Evolutionary conservation across 1,140 invertebrate genomes (phyloP).

Genomic region (Plectus sambesii): DNA sequence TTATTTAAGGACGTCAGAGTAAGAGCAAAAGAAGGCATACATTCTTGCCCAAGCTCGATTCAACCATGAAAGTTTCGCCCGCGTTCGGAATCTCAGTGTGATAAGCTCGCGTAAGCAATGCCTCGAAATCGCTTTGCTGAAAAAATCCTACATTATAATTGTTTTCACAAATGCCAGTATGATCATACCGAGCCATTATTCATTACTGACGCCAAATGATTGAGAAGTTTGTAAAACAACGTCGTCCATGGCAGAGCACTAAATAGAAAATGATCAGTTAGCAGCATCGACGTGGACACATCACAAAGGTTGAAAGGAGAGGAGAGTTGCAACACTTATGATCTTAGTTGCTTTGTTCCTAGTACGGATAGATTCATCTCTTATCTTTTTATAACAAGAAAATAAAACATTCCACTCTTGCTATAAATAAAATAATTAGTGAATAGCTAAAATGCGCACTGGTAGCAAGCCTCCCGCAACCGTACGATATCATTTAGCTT

Average conservation of each 20-base stretch:
- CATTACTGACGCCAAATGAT: conserved; percentile 32
- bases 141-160: conserved; percentile 8
- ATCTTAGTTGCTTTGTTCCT: too few relatives aligned
- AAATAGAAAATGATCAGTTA: conserved; percentile 7
- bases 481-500: too few relatives aligned
- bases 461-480: too few relatives aligned
- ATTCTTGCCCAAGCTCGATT: conserved; percentile 6
- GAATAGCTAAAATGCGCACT: too few relatives aligned
- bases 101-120: conserved; percentile 32
- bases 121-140: conserved; percentile 25
- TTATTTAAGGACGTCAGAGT: neutral
- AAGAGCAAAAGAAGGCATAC: neutral
- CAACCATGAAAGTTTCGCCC: conserved; percentile 22
- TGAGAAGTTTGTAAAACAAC: conserved; percentile 40
- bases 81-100: conserved; percentile 35
- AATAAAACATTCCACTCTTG: too few relatives aligned
- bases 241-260: conserved; percentile 34
- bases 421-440: too few relatives aligned
- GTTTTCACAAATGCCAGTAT: conserved; percentile 6
- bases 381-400: too few relatives aligned
- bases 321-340: too few relatives aligned
- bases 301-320: too few relatives aligned
- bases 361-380: too few relatives aligned
- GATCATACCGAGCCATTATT: conserved; percentile 35
- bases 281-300: too few relatives aligned